Evolutionary conservation across 2,113 vertebrate genomes (phyloP).

Genomic region (Oncorhynchus nerka): DNA sequence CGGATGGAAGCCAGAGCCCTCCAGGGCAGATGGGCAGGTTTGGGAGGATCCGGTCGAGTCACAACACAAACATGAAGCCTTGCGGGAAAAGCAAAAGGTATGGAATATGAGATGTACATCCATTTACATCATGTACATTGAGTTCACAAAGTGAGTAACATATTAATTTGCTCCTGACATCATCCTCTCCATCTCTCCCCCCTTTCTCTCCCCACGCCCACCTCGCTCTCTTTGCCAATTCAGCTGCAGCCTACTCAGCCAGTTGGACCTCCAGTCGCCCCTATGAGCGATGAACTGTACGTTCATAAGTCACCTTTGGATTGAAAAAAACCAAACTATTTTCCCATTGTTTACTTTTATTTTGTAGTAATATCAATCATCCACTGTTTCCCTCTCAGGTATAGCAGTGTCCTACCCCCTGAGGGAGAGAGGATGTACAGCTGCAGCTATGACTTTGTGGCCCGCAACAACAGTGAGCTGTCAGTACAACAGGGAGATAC

Average conservation of each 20-base stretch:
- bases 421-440: constrained; percentile 63
- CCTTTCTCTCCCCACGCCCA: constrained; percentile 18
- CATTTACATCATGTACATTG: too few species aligned
- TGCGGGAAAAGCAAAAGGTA: constrained; percentile 67
- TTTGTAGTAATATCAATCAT: background rate
- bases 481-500: constrained; percentile 80
- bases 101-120: constrained; percentile 10
- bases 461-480: constrained; percentile 85
- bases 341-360: background rate
- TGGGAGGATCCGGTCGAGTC: constrained; percentile 87
- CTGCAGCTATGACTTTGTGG: constrained; percentile 86
- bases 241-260: constrained; percentile 33
- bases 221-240: background rate
- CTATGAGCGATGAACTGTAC: constrained; percentile 50
- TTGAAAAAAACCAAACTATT: constrained; percentile 40
- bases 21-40: constrained; percentile 67
- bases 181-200: constrained; percentile 7
- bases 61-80: constrained; percentile 80
- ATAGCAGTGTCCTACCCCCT: constrained; percentile 22
- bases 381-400: constrained; percentile 34
- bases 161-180: too few species aligned
- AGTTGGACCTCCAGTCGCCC: background rate
- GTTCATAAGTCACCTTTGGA: constrained; percentile 14
- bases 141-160: too few species aligned
- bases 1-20: constrained; percentile 77